These are phyloP conservation scores for Drosophila merina DNA, from an alignment of 2,888 invertebrate genomes.

Conservation along the genomic window DNA sequence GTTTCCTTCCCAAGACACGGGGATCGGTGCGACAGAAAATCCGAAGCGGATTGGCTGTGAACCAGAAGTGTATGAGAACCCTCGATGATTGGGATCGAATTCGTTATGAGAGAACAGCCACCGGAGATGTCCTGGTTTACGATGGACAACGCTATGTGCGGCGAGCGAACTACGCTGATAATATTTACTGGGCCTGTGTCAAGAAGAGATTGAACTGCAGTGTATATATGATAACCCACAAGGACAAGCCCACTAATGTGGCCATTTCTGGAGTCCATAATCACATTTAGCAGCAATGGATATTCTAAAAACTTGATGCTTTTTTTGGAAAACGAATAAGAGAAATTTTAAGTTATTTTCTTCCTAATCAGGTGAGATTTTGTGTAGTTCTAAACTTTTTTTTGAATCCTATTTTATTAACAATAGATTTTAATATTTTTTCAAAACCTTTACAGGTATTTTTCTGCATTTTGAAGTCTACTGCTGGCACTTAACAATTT, in stretches of 20 bases:
- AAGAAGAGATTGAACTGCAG: constrained; percentile 71
- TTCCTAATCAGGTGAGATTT: background rate
- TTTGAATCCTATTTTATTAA: background rate
- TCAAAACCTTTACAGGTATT: background rate
- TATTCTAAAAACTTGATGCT: too few relatives aligned
- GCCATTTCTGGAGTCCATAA: constrained; percentile 80
- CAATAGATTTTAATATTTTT: background rate
- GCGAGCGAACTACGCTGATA: constrained; percentile 70
- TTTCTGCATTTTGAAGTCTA: background rate
- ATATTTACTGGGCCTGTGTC: constrained; percentile 79
- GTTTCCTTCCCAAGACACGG: constrained; percentile 51
- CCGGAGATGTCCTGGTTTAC: constrained; percentile 61
- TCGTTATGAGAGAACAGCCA: constrained; percentile 47
- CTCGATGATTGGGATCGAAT: constrained; percentile 68
- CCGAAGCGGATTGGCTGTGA: constrained; percentile 22
- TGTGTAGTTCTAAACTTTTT: background rate
- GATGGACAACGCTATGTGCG: constrained; percentile 73
- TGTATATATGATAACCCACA: constrained; percentile 78
- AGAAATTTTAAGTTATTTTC: background rate
- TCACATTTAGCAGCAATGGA: constrained; percentile 52
- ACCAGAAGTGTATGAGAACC: constrained; percentile 39
- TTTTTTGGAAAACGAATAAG: too few relatives aligned
- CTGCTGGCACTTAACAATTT: background rate
- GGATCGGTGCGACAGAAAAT: constrained; percentile 21
- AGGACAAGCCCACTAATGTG: constrained; percentile 68